Percentiles rank a stretch among this genome's conserved stretches.
Conservation (phyloP, 2,113 vertebrate genomes). For the Psittacus erithacus region DNA sequence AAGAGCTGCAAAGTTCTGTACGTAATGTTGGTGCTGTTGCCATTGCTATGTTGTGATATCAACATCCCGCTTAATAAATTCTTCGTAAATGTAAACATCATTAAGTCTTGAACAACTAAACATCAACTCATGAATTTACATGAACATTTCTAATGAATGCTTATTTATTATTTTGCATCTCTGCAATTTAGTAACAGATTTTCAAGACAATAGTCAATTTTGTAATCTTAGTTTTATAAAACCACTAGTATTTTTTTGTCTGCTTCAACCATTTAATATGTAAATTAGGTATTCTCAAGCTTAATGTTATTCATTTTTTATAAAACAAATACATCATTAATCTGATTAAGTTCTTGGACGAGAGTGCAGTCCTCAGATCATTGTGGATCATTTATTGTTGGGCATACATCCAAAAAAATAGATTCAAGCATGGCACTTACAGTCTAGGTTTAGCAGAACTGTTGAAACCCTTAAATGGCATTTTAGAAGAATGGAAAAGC, state of each 20-base stretch:
- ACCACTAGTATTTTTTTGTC: constrained; percentile 69
- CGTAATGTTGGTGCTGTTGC: constrained; percentile 32
- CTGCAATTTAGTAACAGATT: constrained; percentile 76
- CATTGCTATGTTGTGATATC: constrained; percentile 31
- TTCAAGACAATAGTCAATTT: constrained; percentile 77
- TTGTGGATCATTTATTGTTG: constrained; percentile 81
- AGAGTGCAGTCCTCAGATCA: constrained; percentile 81
- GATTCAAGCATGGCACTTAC: constrained; percentile 75
- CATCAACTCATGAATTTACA: constrained; percentile 68
- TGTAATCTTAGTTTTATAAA: constrained; percentile 75
- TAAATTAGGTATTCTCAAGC: constrained; percentile 80
- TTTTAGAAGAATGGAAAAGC: constrained; percentile 70
- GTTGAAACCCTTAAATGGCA: constrained; percentile 62
- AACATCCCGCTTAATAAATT: constrained; percentile 17
- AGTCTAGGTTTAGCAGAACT: constrained; percentile 73
- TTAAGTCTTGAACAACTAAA: constrained; percentile 63
- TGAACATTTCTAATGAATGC: constrained; percentile 71
- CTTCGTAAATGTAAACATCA: constrained; percentile 45
- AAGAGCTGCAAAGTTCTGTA: constrained; percentile 22
- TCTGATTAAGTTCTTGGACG: constrained; percentile 90
- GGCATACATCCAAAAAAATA: constrained; percentile 80
- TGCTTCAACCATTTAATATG: constrained; percentile 79
- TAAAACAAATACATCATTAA: constrained; percentile 93
- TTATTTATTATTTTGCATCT: constrained; percentile 77
- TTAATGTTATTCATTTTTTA: constrained; percentile 88